A percentile compares a stretch with the other conserved stretches of the same genome.
These are phyloP conservation scores for Desmodus rotundus DNA, from an alignment of 2,113 vertebrate species.

Conservation along the genomic window DNA sequence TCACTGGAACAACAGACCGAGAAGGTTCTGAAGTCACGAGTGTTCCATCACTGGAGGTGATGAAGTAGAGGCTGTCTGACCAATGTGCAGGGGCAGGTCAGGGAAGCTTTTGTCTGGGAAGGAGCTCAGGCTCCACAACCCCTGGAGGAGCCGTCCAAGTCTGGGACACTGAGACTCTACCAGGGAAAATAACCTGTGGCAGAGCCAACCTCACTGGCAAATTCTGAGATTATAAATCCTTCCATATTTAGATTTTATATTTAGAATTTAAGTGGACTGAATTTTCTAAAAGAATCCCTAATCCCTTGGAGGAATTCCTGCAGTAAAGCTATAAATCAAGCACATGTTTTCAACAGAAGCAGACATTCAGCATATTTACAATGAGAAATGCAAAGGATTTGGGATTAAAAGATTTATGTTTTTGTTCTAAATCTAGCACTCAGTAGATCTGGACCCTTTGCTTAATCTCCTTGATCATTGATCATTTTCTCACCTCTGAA, in stretches of 20 bases:
- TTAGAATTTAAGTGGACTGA: conserved; percentile 13
- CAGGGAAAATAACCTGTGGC: background rate
- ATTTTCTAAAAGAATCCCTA: background rate
- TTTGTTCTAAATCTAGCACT: background rate
- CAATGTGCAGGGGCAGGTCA: background rate
- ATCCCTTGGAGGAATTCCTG: background rate
- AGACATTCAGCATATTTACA: background rate
- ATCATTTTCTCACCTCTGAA: background rate
- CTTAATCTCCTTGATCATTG: background rate
- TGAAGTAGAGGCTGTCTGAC: background rate
- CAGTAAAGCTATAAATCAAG: background rate
- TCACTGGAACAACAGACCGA: background rate
- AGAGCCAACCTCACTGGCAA: background rate
- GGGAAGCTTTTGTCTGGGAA: background rate
- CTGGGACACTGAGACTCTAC: background rate
- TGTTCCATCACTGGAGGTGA: background rate
- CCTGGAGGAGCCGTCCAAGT: background rate
- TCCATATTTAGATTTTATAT: background rate
- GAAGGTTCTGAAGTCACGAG: background rate
- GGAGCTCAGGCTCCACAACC: background rate
- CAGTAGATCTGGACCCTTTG: background rate
- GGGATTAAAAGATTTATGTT: background rate
- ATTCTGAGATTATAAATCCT: background rate
- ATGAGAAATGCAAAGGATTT: background rate
- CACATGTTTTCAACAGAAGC: background rate